Evolutionary conservation across 2,797 vertebrate species (phyloP).

Genomic region (Avahi laniger): DNA sequence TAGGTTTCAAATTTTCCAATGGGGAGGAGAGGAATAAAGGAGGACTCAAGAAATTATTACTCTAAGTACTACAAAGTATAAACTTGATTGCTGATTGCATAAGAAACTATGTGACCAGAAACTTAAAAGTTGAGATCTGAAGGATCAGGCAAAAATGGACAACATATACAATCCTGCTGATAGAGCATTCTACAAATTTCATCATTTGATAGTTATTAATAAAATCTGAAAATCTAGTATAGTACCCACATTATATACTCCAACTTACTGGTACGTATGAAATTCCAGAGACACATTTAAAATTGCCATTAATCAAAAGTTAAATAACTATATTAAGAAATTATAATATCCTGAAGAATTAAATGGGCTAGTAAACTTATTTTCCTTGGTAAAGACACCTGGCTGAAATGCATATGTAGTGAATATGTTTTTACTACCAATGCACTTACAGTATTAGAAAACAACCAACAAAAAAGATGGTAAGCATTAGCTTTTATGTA

Average conservation of each 20-base stretch:
- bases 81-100: background rate
- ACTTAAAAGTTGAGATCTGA: background rate
- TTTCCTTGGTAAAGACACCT: background rate
- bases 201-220: background rate
- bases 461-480: background rate
- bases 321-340: conserved; percentile 9
- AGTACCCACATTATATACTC: background rate
- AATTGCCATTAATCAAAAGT: conserved; percentile 29
- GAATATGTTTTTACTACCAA: conserved; percentile 32
- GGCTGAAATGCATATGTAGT: conserved; percentile 20
- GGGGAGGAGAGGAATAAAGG: background rate
- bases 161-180: background rate
- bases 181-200: background rate
- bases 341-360: background rate
- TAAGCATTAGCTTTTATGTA: conserved; percentile 30
- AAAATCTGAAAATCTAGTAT: background rate
- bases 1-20: background rate
- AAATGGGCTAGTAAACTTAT: background rate
- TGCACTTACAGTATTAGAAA: background rate
- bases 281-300: background rate
- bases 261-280: background rate
- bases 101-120: background rate
- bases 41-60: background rate
- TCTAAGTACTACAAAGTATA: background rate
- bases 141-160: background rate